phyloP scores from a whole-genome alignment of 2,797 vertebrate species.

The Trematomus bernacchii region DNA sequence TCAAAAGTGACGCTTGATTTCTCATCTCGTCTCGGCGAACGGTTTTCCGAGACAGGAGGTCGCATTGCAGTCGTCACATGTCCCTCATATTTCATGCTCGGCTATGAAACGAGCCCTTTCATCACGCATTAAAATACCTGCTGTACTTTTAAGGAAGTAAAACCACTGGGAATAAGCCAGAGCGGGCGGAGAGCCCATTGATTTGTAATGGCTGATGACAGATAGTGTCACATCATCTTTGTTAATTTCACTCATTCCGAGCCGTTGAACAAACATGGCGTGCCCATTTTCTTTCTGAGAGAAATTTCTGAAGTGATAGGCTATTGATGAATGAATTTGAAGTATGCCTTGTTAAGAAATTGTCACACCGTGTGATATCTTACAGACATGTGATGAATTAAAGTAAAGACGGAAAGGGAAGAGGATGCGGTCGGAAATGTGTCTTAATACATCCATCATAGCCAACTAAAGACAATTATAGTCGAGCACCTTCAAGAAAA shows the following conservation, averaged over 20 bases:
- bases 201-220: conserved; percentile 85
- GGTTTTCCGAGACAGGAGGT: conserved; percentile 65
- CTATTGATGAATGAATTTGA: conserved; percentile 71
- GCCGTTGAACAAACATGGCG: conserved; percentile 74
- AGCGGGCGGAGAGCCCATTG: conserved; percentile 69
- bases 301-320: conserved; percentile 64
- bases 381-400: conserved; percentile 73
- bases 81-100: conserved; percentile 78
- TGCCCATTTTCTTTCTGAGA: conserved; percentile 48
- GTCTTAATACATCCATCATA: conserved; percentile 67
- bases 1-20: conserved; percentile 76
- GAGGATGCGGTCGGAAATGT: conserved; percentile 21
- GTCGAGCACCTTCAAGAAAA: conserved; percentile 53
- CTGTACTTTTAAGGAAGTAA: conserved; percentile 79
- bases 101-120: conserved; percentile 75
- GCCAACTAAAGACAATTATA: conserved; percentile 58
- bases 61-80: conserved; percentile 76
- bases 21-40: conserved; percentile 55
- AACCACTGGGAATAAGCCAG: conserved; percentile 81
- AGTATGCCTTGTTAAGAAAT: conserved; percentile 72
- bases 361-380: conserved; percentile 78
- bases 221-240: conserved; percentile 83
- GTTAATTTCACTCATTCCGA: conserved; percentile 84
- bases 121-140: conserved; percentile 83
- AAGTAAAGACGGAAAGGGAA: conserved; percentile 43